Evolutionary conservation across 1,140 invertebrate genomes (phyloP).

Genomic region (Calliphora vicina): DNA sequence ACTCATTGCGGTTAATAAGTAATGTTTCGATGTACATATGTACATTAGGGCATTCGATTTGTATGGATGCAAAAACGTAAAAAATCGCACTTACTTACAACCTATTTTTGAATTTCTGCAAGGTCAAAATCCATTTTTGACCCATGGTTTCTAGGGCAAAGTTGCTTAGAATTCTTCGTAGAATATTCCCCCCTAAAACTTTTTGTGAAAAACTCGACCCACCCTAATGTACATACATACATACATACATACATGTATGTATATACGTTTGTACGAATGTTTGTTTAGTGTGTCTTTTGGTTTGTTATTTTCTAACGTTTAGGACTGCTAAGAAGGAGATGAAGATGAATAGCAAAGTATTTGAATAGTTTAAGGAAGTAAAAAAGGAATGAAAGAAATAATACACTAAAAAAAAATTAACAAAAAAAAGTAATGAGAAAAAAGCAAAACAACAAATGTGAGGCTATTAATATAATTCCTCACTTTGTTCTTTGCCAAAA

Average conservation of each 20-base stretch:
- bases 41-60: no score
- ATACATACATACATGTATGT: no score
- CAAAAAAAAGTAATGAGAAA: not conserved
- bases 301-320: not conserved
- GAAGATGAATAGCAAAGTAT: conserved; percentile 30
- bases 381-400: conserved; percentile 36
- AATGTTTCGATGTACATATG: not conserved
- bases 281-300: not conserved
- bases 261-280: not conserved
- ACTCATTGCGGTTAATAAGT: conserved; percentile 31
- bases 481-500: conserved; percentile 52
- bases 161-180: no score
- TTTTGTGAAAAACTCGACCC: no score
- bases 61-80: no score
- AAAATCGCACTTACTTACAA: no score
- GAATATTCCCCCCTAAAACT: no score
- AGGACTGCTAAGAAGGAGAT: conserved; percentile 17
- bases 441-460: conserved; percentile 53
- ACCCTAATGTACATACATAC: no score
- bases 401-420: not conserved
- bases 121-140: no score
- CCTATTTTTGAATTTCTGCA: no score
- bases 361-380: conserved; percentile 28
- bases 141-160: no score
- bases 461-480: conserved; percentile 61